phyloP scores from a whole-genome alignment of 2,113 vertebrate genomes.

The Brevimyrus niger region DNA sequence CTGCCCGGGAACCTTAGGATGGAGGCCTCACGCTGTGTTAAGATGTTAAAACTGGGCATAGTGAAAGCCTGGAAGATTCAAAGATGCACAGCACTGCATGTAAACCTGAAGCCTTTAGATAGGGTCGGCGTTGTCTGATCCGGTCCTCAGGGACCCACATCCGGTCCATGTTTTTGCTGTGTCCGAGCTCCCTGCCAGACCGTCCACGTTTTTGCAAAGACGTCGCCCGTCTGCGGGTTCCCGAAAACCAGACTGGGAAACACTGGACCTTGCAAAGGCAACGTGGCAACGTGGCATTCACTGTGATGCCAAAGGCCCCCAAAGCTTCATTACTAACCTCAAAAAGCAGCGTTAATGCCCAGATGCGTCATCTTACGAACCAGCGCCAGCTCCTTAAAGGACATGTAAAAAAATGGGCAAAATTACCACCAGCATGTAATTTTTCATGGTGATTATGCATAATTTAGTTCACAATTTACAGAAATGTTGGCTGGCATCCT shows the following conservation, averaged over 20 bases:
- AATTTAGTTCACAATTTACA: neutral
- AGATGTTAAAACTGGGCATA: neutral
- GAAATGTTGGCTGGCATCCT: neutral
- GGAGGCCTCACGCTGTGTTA: neutral
- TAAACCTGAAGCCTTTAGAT: neutral
- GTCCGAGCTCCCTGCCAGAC: neutral
- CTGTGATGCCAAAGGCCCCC: neutral
- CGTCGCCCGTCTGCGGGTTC: neutral
- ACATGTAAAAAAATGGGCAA: neutral
- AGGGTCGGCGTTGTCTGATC: neutral
- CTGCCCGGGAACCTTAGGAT: neutral
- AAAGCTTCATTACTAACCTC: neutral
- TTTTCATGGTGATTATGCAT: neutral
- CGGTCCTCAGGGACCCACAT: neutral
- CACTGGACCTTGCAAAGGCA: neutral
- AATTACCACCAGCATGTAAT: neutral
- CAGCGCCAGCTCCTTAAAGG: neutral
- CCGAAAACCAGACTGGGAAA: neutral
- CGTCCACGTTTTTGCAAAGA: neutral
- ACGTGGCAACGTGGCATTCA: neutral
- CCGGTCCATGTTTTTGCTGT: neutral
- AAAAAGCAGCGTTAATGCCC: neutral
- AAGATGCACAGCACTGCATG: neutral
- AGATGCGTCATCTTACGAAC: neutral
- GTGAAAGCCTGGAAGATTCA: neutral